Base-by-base conservation (phyloP, 1,140 invertebrate species). In the Chironomus striatipennis region DNA sequence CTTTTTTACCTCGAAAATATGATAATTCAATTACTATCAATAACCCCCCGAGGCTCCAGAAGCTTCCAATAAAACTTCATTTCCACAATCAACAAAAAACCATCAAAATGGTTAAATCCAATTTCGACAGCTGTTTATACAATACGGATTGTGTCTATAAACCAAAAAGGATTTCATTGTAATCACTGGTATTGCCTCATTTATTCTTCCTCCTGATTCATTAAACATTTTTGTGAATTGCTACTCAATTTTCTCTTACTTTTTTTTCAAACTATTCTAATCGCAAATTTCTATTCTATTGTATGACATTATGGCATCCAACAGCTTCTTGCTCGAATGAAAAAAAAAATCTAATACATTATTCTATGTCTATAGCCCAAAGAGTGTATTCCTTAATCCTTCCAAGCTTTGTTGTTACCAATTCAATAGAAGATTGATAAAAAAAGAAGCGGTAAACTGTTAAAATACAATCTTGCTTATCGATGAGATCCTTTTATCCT, bases 181-280 rank as follows among this genome's bases (percentile, higher is more conserved):
- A n/a, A n/a, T 12, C 10, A n/a, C 9, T 57, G 2, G 47, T 12
- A n/a, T 57, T 57, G 9, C n/a, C 47, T 57, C n/a, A 12, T 57
- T 57, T n/a, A 12, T 57, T 57, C n/a, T 34, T 57, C n/a, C n/a
- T 57, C n/a, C n/a, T 70, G 65, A 70, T 70, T 70, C 65, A 70
- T 70, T 70, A 70, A 70, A 18, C 65, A 70, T 18, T 70, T 70
- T 70, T 70, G 17, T 70, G 5, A 20, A 70, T 70, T 21, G 20
- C 65, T 20, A 8, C 20, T 70, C 65, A 12, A n/a, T n/a, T 57
- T 15, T 8, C 43, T 47, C n/a, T n/a, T n/a, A n/a, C n/a, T n/a
- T 34, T 34, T 2, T 34, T 34, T 34, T 34, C 2, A 34, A 34
- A 34, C 24, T 57, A 57, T 57, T n/a, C 47, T n/a, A 57, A 57